Evolutionary conservation across 2,113 vertebrate species (phyloP).

Genomic region (Siniperca knerii): DNA sequence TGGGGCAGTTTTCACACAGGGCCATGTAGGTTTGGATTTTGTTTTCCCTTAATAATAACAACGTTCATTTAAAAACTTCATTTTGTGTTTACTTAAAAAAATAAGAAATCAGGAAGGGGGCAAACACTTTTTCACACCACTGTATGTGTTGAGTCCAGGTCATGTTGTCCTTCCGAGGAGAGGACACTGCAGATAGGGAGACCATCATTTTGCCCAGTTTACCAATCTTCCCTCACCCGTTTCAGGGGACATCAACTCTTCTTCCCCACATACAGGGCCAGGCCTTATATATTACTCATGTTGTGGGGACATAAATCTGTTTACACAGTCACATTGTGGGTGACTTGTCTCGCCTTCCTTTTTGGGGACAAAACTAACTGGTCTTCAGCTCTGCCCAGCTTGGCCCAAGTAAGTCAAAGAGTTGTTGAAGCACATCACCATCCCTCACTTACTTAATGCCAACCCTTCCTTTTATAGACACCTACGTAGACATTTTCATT

Average conservation of each 20-base stretch:
- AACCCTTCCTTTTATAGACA: conserved; percentile 21
- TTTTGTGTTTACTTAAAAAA: no score
- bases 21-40: no score
- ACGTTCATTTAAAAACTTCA: no score
- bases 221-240: neutral
- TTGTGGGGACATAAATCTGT: no score
- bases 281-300: no score
- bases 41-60: no score
- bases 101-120: no score
- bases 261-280: neutral
- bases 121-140: no score
- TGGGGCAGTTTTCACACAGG: no score
- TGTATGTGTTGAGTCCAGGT: neutral
- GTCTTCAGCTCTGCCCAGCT: neutral
- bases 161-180: neutral
- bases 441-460: conserved; percentile 21
- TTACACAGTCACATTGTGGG: no score
- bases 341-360: no score
- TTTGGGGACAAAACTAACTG: neutral
- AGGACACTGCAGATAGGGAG: neutral
- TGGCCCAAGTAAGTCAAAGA: neutral
- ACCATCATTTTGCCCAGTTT: neutral
- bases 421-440: neutral
- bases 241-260: neutral
- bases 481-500: conserved; percentile 24